Evolutionary conservation across 2,888 invertebrate genomes (phyloP).

Genomic region (Julus scanicus): DNA sequence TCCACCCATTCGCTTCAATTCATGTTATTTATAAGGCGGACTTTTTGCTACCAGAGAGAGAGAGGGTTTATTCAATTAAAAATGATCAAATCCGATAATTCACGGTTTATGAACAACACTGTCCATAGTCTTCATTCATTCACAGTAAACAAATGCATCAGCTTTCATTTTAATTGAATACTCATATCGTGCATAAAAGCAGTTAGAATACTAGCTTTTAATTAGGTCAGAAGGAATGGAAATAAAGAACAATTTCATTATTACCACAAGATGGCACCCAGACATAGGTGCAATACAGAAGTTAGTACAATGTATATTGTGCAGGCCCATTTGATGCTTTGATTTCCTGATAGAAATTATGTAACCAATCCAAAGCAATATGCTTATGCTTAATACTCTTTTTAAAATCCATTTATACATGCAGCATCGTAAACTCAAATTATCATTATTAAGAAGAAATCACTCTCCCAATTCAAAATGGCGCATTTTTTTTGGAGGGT

Average conservation of each 20-base stretch:
- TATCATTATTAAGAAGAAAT: too few relatives aligned
- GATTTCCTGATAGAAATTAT: too few relatives aligned
- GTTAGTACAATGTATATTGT: too few relatives aligned
- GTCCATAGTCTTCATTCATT: neutral
- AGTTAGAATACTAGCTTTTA: neutral
- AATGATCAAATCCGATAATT: slow-evolving; percentile 1
- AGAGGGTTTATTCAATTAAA: neutral
- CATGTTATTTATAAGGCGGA: neutral
- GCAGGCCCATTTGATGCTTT: too few relatives aligned
- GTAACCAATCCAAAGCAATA: too few relatives aligned
- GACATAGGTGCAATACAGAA: too few relatives aligned
- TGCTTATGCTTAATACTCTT: too few relatives aligned
- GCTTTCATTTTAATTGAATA: neutral
- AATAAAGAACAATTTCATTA: neutral
- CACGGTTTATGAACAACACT: slow-evolving; percentile 20
- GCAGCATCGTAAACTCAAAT: too few relatives aligned
- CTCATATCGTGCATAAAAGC: neutral
- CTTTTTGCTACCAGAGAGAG: slow-evolving; percentile 17
- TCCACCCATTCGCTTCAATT: slow-evolving; percentile 22
- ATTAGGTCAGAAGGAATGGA: neutral
- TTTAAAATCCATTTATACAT: too few relatives aligned
- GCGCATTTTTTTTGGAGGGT: neutral
- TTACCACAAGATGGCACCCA: neutral
- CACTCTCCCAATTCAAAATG: neutral
- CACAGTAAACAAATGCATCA: neutral